Percentiles rank a stretch among this genome's conserved stretches.
These are phyloP conservation scores for Epinephelus coioides DNA, from an alignment of 2,797 vertebrate species.

Conservation along the genomic window DNA sequence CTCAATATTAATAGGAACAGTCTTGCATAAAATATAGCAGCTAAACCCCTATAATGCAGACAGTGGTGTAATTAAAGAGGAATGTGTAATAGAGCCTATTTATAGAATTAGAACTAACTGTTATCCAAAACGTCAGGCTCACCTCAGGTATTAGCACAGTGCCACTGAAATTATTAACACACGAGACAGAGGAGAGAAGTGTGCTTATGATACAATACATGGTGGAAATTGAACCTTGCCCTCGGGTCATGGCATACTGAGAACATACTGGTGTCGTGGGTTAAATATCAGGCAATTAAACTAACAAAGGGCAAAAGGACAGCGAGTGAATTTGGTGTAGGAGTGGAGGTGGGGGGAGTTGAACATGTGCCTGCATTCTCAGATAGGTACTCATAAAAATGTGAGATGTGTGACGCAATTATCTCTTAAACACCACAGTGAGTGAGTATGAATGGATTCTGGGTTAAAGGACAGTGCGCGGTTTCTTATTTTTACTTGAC, in stretches of 20 bases:
- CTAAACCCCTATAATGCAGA: constrained; percentile 95
- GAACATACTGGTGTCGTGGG: constrained; percentile 55
- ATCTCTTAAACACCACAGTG: constrained; percentile 24
- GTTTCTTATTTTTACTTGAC: no score
- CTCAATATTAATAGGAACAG: constrained; percentile 99
- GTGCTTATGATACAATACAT: constrained; percentile 42
- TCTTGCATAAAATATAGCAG: constrained; percentile 97
- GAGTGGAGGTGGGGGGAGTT: constrained; percentile 1
- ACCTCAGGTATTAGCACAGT: constrained; percentile 55
- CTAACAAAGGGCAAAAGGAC: constrained; percentile 67
- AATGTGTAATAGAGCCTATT: constrained; percentile 94
- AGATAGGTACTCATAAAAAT: constrained; percentile 53
- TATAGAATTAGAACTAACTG: constrained; percentile 81
- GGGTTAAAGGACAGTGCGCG: constrained; percentile 7
- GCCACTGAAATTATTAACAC: constrained; percentile 37
- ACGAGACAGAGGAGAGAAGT: constrained; percentile 25
- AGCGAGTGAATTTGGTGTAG: constrained; percentile 28
- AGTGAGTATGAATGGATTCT: constrained; percentile 2
- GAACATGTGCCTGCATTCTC: constrained; percentile 42
- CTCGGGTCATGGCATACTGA: constrained; percentile 57
- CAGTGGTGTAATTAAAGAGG: constrained; percentile 94
- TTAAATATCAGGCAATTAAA: constrained; percentile 80
- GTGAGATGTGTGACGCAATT: constrained; percentile 34
- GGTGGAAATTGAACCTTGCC: constrained; percentile 69
- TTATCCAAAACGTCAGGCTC: constrained; percentile 68